These are phyloP conservation scores for Deroptyus accipitrinus DNA, from an alignment of 2,113 vertebrate species.

Conservation along the genomic window DNA sequence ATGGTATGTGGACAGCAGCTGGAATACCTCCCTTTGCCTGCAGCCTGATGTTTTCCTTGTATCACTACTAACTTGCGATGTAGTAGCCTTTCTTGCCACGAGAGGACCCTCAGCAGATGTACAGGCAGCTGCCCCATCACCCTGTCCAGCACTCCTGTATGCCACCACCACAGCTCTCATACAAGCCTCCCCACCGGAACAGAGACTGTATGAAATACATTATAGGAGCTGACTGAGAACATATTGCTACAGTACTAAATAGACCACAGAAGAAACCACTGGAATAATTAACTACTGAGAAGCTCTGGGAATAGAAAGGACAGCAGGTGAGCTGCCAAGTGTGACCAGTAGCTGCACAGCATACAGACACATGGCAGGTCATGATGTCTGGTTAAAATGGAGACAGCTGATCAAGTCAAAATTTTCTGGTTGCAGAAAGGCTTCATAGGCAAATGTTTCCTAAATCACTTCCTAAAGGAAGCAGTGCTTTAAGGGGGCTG, in stretches of 20 bases:
- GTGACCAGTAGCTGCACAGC: neutral
- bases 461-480: neutral
- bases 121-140: accelerated
- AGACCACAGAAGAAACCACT: neutral
- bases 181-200: neutral
- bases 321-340: neutral
- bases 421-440: neutral
- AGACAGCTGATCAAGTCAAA: neutral
- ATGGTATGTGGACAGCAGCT: accelerated
- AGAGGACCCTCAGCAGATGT: neutral
- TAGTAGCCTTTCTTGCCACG: neutral
- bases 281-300: neutral
- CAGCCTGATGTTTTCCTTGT: neutral
- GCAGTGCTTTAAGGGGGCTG: neutral
- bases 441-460: neutral
- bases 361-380: neutral
- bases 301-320: neutral
- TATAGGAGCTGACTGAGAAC: neutral
- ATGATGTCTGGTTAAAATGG: neutral
- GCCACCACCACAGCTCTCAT: too few species aligned
- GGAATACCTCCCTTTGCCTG: too few species aligned
- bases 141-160: neutral
- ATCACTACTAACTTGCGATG: neutral
- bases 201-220: neutral
- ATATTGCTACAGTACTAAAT: neutral